A percentile compares a stretch with the other conserved stretches of the same genome.
Conservation (phyloP, 2,113 vertebrate genomes). For the Pogonocichla stellata region DNA sequence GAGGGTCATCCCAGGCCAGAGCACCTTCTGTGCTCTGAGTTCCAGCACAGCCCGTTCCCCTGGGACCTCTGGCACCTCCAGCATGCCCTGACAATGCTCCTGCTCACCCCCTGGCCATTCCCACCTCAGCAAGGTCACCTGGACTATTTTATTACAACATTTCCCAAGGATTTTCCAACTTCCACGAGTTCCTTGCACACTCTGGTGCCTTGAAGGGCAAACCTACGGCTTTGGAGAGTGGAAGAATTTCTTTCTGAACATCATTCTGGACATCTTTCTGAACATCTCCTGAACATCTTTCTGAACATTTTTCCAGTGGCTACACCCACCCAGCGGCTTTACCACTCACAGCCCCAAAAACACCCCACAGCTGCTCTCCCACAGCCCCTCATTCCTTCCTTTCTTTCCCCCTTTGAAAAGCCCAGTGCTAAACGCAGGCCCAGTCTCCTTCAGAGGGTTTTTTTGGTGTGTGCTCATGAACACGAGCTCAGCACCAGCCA, state of each 20-base stretch:
- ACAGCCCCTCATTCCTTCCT: background rate
- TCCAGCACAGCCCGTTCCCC: background rate
- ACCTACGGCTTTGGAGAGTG: background rate
- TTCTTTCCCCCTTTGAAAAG: background rate
- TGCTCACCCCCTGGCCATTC: background rate
- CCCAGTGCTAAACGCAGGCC: background rate
- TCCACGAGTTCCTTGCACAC: background rate
- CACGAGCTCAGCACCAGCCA: background rate
- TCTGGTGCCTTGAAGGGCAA: background rate
- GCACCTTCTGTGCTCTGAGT: background rate
- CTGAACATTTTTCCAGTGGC: background rate
- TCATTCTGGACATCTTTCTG: background rate
- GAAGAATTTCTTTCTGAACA: background rate
- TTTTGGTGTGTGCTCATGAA: background rate
- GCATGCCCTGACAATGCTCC: background rate
- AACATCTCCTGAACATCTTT: no score
- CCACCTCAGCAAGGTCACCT: background rate
- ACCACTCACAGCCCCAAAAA: background rate
- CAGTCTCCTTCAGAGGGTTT: background rate
- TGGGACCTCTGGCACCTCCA: background rate
- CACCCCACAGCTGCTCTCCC: rapidly evolving
- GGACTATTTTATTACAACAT: rapidly evolving
- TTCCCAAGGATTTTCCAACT: background rate
- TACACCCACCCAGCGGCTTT: background rate
- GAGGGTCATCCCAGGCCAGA: background rate